Conservation (phyloP, 1,140 invertebrate genomes). For the Probaryconus sp. region DNA sequence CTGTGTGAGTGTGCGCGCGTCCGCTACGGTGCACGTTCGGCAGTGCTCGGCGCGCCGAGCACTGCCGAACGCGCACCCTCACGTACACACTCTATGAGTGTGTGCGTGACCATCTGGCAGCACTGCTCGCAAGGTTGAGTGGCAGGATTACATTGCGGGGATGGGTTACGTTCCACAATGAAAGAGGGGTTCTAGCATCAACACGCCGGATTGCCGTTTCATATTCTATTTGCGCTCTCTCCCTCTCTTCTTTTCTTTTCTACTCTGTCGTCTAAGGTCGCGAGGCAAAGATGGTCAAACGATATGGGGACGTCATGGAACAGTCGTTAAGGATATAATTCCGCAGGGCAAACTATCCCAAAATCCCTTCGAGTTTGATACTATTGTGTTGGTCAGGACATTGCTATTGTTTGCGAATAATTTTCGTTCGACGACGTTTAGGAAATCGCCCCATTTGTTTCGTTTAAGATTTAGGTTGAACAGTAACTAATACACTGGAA, state of each 20-base stretch:
- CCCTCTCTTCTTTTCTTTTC: conserved; percentile 33
- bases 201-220: conserved; percentile 64
- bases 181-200: conserved; percentile 59
- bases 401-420: conserved; percentile 45
- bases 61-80: too few species aligned
- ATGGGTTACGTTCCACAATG: conserved; percentile 63
- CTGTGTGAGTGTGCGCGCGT: too few species aligned
- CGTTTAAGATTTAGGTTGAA: too few species aligned
- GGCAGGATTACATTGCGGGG: conserved; percentile 65
- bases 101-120: too few species aligned
- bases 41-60: too few species aligned
- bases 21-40: too few species aligned
- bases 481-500: too few species aligned
- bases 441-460: too few species aligned
- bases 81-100: too few species aligned
- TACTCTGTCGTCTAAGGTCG: conserved; percentile 34
- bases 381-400: conserved; percentile 40
- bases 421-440: conserved; percentile 44
- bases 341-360: conserved; percentile 15
- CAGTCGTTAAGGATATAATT: conserved; percentile 42
- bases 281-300: conserved; percentile 35
- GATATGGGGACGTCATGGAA: conserved; percentile 30
- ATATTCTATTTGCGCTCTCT: conserved; percentile 64
- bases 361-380: conserved; percentile 40
- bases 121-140: conserved; percentile 61